Evolutionary conservation across 2,113 vertebrate species (phyloP).

Genomic region (Apteryx mantelli): DNA sequence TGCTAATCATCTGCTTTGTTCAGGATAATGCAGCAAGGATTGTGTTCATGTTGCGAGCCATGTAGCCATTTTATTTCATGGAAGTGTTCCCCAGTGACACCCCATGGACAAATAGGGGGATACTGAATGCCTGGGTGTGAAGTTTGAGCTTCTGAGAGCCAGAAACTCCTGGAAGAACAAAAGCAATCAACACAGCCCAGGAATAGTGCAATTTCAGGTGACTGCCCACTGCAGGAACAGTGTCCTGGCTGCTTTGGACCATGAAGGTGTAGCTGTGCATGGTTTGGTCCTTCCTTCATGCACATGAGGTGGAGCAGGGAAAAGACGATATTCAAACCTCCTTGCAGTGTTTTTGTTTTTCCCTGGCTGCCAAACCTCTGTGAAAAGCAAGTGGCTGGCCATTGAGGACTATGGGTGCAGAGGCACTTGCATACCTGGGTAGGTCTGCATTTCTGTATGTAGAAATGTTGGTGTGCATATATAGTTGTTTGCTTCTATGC

Average conservation of each 20-base stretch:
- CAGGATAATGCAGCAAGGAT: conserved; percentile 9
- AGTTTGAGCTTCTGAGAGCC: background rate
- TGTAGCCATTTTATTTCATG: background rate
- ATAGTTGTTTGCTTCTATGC: background rate
- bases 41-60: conserved; percentile 13
- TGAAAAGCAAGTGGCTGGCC: background rate
- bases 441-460: background rate
- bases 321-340: background rate
- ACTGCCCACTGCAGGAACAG: background rate
- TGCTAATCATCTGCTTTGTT: conserved; percentile 70
- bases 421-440: background rate
- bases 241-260: background rate
- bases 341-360: background rate
- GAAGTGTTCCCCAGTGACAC: conserved; percentile 9
- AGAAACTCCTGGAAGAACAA: background rate
- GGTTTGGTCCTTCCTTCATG: background rate
- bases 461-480: background rate
- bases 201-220: background rate
- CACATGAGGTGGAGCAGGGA: background rate
- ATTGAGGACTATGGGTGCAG: too few relatives aligned
- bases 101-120: background rate
- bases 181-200: background rate
- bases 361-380: background rate
- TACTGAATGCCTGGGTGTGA: background rate
- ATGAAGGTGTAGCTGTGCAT: background rate